These are phyloP conservation scores for Triplophysa tibetana DNA, from an alignment of 2,113 vertebrate genomes.

Conservation along the genomic window DNA sequence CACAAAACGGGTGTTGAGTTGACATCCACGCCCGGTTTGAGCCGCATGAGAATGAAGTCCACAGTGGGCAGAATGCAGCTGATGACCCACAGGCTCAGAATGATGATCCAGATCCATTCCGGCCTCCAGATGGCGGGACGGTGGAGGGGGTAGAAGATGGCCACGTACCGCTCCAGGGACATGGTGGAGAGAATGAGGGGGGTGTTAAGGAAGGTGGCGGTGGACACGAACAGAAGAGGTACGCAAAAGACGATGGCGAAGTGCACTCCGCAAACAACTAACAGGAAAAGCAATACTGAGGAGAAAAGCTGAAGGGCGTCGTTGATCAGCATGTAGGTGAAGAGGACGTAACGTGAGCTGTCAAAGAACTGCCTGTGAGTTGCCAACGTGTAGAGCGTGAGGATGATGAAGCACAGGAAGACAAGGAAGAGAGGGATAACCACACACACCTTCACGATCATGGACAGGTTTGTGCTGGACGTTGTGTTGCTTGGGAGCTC, in stretches of 20 bases:
- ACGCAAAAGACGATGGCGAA: slow-evolving; percentile 59
- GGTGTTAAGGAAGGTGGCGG: slow-evolving; percentile 69
- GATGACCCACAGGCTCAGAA: slow-evolving; percentile 62
- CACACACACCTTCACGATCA: slow-evolving; percentile 70
- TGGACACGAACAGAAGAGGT: slow-evolving; percentile 66
- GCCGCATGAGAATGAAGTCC: slow-evolving; percentile 53
- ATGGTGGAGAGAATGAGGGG: slow-evolving; percentile 72
- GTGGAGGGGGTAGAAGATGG: slow-evolving; percentile 71
- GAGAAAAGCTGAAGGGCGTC: slow-evolving; percentile 70
- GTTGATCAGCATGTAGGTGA: slow-evolving; percentile 74
- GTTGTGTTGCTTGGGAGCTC: slow-evolving; percentile 57
- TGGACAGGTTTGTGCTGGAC: slow-evolving; percentile 53
- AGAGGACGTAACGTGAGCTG: slow-evolving; percentile 73
- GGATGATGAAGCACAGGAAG: slow-evolving; percentile 67
- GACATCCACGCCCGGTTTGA: slow-evolving; percentile 16
- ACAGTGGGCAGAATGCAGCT: slow-evolving; percentile 56
- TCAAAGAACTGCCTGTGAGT: slow-evolving; percentile 71
- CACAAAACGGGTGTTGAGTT: slow-evolving; percentile 55
- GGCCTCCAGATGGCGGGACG: slow-evolving; percentile 64
- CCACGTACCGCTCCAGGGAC: slow-evolving; percentile 77
- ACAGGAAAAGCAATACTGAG: slow-evolving; percentile 72
- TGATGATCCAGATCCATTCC: slow-evolving; percentile 69
- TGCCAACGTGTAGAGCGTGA: slow-evolving; percentile 71
- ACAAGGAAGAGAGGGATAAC: slow-evolving; percentile 67
- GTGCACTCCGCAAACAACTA: slow-evolving; percentile 59